Conservation (phyloP, 2,888 invertebrate species). For the Melikaiella ostensackeni region DNA sequence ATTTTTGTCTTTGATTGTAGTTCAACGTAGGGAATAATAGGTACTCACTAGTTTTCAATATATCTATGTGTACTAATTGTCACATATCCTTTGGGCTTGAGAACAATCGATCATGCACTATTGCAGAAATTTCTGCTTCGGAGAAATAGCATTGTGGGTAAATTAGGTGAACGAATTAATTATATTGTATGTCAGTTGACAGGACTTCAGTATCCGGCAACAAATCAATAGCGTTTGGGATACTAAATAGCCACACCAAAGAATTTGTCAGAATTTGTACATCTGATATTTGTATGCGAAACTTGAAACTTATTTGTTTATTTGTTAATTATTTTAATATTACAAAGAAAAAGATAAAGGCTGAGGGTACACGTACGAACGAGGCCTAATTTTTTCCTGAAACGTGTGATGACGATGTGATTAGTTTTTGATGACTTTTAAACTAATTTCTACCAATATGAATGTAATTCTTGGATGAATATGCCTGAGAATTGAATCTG, state of each 20-base stretch:
- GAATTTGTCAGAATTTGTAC: too few relatives aligned
- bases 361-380: too few relatives aligned
- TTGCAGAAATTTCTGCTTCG: neutral
- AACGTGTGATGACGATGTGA: too few relatives aligned
- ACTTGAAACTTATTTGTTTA: too few relatives aligned
- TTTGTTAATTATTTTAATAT: too few relatives aligned
- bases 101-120: neutral
- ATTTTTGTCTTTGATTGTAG: neutral
- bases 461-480: too few relatives aligned
- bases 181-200: constrained; percentile 9
- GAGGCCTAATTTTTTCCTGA: too few relatives aligned
- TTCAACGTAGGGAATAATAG: neutral
- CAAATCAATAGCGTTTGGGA: neutral
- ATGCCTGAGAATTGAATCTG: too few relatives aligned
- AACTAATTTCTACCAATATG: too few relatives aligned
- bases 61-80: neutral
- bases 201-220: neutral
- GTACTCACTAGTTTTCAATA: neutral
- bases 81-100: neutral
- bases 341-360: too few relatives aligned
- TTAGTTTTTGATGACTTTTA: too few relatives aligned
- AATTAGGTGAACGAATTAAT: constrained; percentile 15
- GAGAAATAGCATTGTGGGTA: neutral
- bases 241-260: neutral
- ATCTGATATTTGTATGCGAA: too few relatives aligned